phyloP scores from a whole-genome alignment of 2,113 vertebrate species.

The Vimba vimba region DNA sequence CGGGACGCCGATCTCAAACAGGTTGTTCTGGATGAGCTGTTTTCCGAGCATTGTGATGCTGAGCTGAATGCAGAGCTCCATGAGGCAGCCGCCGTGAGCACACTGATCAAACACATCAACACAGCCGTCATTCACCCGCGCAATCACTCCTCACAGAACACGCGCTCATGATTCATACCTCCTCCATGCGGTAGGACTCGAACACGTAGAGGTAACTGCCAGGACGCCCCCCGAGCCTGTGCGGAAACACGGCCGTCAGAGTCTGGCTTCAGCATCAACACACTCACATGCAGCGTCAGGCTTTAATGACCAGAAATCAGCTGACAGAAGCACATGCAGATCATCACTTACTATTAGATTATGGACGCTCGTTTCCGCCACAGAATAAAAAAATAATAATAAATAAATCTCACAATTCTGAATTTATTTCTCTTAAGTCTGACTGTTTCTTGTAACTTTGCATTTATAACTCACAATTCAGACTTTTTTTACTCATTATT shows the following conservation, averaged over 20 bases:
- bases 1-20: constrained; percentile 97
- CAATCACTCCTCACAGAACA: not conserved
- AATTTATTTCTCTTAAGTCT: too few species aligned
- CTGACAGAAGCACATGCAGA: not conserved
- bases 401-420: too few species aligned
- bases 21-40: constrained; percentile 97
- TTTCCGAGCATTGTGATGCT: constrained; percentile 99
- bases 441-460: too few species aligned
- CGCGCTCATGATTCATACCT: constrained; percentile 76
- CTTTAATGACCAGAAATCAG: too few species aligned
- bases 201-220: constrained; percentile 96
- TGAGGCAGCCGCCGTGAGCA: constrained; percentile 90
- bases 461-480: too few species aligned
- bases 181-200: constrained; percentile 95
- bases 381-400: too few species aligned
- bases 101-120: constrained; percentile 76
- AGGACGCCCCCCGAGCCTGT: constrained; percentile 90
- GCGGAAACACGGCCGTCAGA: not conserved
- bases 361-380: too few species aligned
- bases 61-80: constrained; percentile 97
- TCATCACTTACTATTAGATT: not conserved
- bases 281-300: not conserved
- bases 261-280: not conserved
- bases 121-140: not conserved
- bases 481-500: too few species aligned